A percentile compares a stretch with the other conserved stretches of the same genome.
Evolutionary conservation across 2,113 vertebrate genomes (phyloP).

Genomic region (Aphyosemion australe): DNA sequence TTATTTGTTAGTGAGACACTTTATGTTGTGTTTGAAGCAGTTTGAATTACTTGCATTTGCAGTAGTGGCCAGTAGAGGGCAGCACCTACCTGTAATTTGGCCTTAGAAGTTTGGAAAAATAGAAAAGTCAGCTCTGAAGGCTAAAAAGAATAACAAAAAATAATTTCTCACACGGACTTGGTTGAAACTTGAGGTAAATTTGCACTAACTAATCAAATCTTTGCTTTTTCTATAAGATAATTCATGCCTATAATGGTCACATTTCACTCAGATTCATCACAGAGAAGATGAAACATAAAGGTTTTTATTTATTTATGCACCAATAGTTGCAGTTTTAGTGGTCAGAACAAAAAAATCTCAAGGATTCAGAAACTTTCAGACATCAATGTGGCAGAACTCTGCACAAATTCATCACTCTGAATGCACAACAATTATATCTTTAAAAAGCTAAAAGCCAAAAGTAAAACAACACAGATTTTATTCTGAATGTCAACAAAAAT

Average conservation of each 20-base stretch:
- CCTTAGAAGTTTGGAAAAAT: neutral
- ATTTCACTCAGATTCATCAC: no score
- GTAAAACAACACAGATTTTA: neutral
- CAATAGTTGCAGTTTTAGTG: no score
- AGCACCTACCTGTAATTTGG: conserved; percentile 17
- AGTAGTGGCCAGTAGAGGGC: conserved; percentile 45
- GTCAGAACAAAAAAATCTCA: no score
- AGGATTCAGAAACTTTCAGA: no score
- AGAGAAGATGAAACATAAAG: neutral
- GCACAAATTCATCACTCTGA: conserved; percentile 3
- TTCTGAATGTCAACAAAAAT: neutral
- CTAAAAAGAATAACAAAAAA: no score
- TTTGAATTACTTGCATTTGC: neutral
- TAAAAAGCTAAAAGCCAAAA: conserved; percentile 1
- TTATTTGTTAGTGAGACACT: neutral
- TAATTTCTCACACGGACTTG: no score
- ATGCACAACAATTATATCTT: conserved; percentile 15
- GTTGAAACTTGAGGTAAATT: no score
- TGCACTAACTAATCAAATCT: no score
- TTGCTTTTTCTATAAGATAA: no score
- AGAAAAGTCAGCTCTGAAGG: neutral
- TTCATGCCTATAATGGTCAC: no score
- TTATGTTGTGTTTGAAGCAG: neutral
- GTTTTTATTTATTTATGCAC: no score
- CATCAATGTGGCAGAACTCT: no score